Conservation (phyloP, 2,113 vertebrate genomes). For the Porphyrio hochstetteri region DNA sequence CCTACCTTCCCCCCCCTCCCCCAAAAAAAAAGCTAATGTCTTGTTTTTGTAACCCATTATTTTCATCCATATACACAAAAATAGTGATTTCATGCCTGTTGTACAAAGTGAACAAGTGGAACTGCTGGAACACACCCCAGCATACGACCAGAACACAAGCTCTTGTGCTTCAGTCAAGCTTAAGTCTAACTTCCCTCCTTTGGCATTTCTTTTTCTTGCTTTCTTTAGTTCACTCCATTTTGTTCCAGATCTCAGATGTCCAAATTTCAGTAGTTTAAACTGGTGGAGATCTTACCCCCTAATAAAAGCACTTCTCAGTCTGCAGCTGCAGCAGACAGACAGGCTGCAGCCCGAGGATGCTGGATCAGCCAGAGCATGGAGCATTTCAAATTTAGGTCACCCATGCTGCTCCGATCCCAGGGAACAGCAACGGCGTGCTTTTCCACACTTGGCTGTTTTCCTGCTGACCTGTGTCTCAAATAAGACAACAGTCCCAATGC, state of each 20-base stretch:
- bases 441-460: background rate
- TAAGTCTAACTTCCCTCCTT: background rate
- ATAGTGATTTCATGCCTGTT: background rate
- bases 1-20: background rate
- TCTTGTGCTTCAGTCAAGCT: background rate
- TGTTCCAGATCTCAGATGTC: background rate
- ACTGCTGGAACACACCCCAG: background rate
- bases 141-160: background rate
- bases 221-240: background rate
- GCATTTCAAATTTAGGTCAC: constrained; percentile 17
- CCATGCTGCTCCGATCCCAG: background rate
- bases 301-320: background rate
- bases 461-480: accelerated
- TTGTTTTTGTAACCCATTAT: constrained; percentile 7
- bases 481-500: background rate
- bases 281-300: background rate
- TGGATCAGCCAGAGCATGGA: background rate
- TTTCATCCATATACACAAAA: background rate
- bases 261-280: background rate
- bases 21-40: background rate
- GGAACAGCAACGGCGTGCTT: accelerated
- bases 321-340: background rate
- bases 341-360: background rate
- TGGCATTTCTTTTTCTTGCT: background rate
- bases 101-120: background rate